Evolutionary conservation across 1,140 invertebrate species (phyloP).

Genomic region (Luehdorfia chinensis): DNA sequence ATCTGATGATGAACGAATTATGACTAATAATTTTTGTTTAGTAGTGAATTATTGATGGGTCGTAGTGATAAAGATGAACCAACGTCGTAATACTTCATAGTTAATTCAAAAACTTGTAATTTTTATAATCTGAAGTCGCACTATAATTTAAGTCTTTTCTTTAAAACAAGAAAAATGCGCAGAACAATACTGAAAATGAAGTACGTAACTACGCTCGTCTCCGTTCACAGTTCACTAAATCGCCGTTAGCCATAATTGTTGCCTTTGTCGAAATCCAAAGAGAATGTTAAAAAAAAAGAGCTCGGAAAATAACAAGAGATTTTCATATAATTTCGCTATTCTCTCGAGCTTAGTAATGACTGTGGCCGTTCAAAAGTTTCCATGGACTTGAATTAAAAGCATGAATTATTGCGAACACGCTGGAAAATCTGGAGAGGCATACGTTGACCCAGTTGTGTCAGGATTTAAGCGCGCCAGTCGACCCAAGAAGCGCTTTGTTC

Average conservation of each 20-base stretch:
- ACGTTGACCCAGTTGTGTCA: slow-evolving; percentile 39
- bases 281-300: slow-evolving; percentile 11
- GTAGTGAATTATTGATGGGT: no score
- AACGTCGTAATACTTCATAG: no score
- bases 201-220: neutral
- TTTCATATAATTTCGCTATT: slow-evolving; percentile 7
- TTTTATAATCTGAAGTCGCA: no score
- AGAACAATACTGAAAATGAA: slow-evolving; percentile 7
- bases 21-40: no score
- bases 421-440: slow-evolving; percentile 28
- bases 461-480: slow-evolving; percentile 27
- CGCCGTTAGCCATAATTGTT: slow-evolving; percentile 3
- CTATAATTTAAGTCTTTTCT: no score
- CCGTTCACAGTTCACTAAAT: slow-evolving; percentile 1
- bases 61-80: no score
- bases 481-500: slow-evolving; percentile 34
- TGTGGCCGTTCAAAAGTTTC: neutral
- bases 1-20: no score
- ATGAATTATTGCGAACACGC: slow-evolving; percentile 17
- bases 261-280: slow-evolving; percentile 10
- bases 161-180: neutral
- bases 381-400: slow-evolving; percentile 6
- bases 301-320: slow-evolving; percentile 3
- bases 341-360: slow-evolving; percentile 2
- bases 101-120: no score